A percentile compares a stretch with the other conserved stretches of the same genome.
These are phyloP conservation scores for Torymus tubicola DNA, from an alignment of 2,888 invertebrate genomes.

Conservation along the genomic window DNA sequence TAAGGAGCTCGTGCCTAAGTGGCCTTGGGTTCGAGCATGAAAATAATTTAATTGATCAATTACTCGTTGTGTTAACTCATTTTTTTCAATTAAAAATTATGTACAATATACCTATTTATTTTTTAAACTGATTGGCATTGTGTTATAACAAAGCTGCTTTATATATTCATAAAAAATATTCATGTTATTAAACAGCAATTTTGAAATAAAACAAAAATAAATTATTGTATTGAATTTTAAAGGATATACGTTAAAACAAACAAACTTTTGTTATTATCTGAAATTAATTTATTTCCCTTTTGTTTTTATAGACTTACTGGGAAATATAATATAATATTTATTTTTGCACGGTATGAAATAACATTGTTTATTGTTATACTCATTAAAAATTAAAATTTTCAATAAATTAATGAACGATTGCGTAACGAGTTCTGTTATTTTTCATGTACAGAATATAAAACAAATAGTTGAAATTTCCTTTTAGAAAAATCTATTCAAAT, in stretches of 20 bases:
- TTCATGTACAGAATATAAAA: too few species aligned
- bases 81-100: neutral
- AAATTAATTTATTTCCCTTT: conserved; percentile 7
- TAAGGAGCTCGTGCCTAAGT: conserved; percentile 5
- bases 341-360: neutral
- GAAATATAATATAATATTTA: neutral
- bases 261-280: neutral
- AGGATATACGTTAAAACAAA: neutral
- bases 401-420: too few species aligned
- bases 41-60: conserved; percentile 30
- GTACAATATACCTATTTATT: neutral
- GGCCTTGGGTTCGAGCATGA: conserved; percentile 12
- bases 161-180: neutral
- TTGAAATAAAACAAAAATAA: neutral
- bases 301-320: neutral
- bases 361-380: too few species aligned
- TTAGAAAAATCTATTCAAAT: too few species aligned
- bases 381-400: too few species aligned
- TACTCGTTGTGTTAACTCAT: neutral
- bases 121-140: conserved; percentile 10
- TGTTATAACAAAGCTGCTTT: too few species aligned
- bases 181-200: conserved; percentile 27
- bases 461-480: too few species aligned
- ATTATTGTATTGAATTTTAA: neutral
- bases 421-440: too few species aligned